Evolutionary conservation across 2,797 vertebrate species (phyloP).

Genomic region (Psittacula echo): DNA sequence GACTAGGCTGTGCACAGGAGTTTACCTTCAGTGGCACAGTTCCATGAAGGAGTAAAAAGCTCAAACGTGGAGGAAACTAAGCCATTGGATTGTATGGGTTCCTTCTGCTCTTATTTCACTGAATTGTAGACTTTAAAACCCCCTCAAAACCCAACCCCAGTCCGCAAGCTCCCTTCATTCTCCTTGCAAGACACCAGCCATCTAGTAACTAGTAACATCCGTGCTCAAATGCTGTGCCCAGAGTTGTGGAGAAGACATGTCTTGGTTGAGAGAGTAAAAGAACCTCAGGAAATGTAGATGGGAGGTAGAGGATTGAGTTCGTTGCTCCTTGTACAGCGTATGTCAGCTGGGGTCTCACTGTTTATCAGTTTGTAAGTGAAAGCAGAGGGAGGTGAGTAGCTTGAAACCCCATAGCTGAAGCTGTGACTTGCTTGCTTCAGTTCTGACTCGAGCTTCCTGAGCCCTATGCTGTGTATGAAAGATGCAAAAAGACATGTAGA

Average conservation of each 20-base stretch:
- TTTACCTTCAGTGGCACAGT: background rate
- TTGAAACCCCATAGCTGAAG: rapidly evolving
- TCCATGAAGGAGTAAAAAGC: background rate
- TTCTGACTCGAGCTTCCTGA: rapidly evolving
- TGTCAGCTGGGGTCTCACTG: background rate
- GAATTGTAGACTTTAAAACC: background rate
- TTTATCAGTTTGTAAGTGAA: background rate
- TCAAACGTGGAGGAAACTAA: background rate
- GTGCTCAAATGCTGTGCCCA: background rate
- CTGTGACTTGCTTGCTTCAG: background rate
- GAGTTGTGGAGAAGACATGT: background rate
- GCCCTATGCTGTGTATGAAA: background rate
- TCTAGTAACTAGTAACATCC: background rate
- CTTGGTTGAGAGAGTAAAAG: background rate
- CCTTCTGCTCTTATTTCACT: background rate
- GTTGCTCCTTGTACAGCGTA: background rate
- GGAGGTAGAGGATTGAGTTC: background rate
- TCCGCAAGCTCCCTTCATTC: background rate
- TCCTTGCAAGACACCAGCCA: background rate
- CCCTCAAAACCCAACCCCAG: background rate
- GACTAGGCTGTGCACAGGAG: background rate
- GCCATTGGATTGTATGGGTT: background rate
- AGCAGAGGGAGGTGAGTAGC: background rate
- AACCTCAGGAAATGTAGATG: background rate
- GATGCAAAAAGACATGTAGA: background rate